phyloP scores from a whole-genome alignment of 2,797 vertebrate species.

The Kryptopterus vitreolus region DNA sequence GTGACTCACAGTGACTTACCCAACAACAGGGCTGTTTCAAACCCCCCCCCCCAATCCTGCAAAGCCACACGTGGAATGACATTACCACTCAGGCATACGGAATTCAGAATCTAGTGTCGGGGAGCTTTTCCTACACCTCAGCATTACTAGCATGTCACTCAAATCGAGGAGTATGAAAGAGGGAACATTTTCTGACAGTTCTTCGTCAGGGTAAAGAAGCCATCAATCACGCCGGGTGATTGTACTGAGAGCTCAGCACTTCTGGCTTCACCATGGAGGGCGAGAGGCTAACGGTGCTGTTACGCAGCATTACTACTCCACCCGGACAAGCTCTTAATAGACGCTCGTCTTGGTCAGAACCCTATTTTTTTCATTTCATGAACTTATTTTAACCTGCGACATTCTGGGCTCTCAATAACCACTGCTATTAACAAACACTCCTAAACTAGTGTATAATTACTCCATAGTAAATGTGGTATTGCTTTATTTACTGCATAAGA shows the following conservation, averaged over 20 bases:
- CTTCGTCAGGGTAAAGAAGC: conserved; percentile 35
- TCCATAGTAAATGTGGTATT: background rate
- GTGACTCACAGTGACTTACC: background rate
- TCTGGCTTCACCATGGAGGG: conserved; percentile 25
- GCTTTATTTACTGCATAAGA: background rate
- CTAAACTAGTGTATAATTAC: background rate
- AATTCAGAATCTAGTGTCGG: conserved; percentile 20
- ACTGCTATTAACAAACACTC: background rate
- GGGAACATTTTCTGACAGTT: conserved; percentile 35
- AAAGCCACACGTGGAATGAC: conserved; percentile 5
- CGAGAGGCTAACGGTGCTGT: conserved; percentile 14
- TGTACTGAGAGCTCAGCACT: conserved; percentile 31
- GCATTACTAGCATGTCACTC: conserved; percentile 12
- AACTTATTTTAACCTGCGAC: background rate
- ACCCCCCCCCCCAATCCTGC: too few species aligned
- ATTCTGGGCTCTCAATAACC: background rate
- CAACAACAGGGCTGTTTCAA: background rate
- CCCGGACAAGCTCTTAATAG: background rate
- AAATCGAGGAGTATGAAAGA: conserved; percentile 12
- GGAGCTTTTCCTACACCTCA: conserved; percentile 7
- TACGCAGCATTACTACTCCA: background rate
- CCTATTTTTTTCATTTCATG: background rate
- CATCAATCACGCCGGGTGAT: conserved; percentile 38
- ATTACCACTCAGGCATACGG: background rate
- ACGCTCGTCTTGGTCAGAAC: background rate